Percentiles rank a stretch among this genome's conserved stretches.
Evolutionary conservation across 1,140 invertebrate genomes (phyloP).

Genomic region (Platyura marginata): DNA sequence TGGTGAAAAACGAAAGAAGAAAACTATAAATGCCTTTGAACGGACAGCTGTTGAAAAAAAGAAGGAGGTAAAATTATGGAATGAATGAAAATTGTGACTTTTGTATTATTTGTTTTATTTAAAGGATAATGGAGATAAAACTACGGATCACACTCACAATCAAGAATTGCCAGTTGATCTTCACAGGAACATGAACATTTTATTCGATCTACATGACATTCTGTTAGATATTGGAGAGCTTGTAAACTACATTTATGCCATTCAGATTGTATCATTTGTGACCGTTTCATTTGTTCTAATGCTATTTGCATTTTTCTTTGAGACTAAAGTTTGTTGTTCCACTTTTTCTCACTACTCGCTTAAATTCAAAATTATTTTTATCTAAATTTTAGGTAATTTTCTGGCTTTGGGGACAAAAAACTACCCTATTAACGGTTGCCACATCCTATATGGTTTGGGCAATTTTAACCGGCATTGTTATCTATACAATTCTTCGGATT

Average conservation of each 20-base stretch:
- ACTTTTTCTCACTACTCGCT: constrained; percentile 14
- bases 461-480: constrained; percentile 6
- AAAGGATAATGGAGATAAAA: no score
- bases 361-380: constrained; percentile 14
- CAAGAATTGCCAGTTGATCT: not conserved
- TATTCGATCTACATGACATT: constrained; percentile 1
- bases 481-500: constrained; percentile 19
- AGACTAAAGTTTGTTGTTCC: constrained; percentile 14
- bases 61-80: no score
- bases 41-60: no score
- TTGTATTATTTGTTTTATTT: no score
- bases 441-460: constrained; percentile 1
- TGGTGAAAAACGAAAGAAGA: no score
- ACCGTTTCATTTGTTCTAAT: constrained; percentile 19
- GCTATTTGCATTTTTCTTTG: constrained; percentile 21
- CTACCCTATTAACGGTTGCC: not conserved
- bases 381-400: constrained; percentile 16
- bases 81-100: no score
- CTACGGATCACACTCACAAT: no score
- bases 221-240: not conserved
- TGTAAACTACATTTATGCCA: constrained; percentile 16
- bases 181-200: not conserved
- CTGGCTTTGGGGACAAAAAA: constrained; percentile 13
- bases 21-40: no score
- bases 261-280: constrained; percentile 21